Conservation (phyloP, 1,140 invertebrate species). For the Drosophila melanogaster region Release_6_plus_ISO1_MT NT_033777.3:30268501-30269000, state of each 20-base stretch:
- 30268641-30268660: constrained; percentile 63
- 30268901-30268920: neutral
- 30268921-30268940: neutral
- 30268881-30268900: no score
- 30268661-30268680: constrained; percentile 26
- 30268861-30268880: neutral
- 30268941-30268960: neutral
- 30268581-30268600: constrained; percentile 69
- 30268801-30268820: constrained; percentile 2
- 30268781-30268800: constrained; percentile 27
- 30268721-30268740: constrained; percentile 31
- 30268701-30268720: neutral
- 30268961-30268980: no score
- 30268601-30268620: constrained; percentile 74
- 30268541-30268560: constrained; percentile 76
- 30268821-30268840: neutral
- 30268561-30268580: constrained; percentile 15
- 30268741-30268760: constrained; percentile 48
- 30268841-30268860: neutral
- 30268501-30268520: constrained; percentile 1
- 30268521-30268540: constrained; percentile 44
- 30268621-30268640: constrained; percentile 71
- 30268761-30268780: constrained; percentile 17
- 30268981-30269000: constrained; percentile 1
- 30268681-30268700: neutral